Percentiles rank a stretch among this genome's conserved stretches.
phyloP scores from a whole-genome alignment of 2,888 invertebrate species.

The Cephus nigrinus region DNA sequence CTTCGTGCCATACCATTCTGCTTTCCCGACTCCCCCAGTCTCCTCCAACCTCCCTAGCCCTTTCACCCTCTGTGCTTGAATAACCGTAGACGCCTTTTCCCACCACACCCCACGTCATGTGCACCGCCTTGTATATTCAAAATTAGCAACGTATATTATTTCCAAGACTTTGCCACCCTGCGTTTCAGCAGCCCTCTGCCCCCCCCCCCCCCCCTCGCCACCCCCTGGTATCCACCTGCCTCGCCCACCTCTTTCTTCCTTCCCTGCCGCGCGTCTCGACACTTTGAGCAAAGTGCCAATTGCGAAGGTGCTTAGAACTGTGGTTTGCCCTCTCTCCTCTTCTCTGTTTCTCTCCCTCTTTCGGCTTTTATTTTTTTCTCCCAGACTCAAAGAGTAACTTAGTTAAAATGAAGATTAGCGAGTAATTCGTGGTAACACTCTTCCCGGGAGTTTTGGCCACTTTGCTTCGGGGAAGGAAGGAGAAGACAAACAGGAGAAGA shows the following conservation, averaged over 20 bases:
- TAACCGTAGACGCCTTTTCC: too few species aligned
- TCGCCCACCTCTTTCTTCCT: too few species aligned
- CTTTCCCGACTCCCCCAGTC: background rate
- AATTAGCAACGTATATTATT: slow-evolving; percentile 38
- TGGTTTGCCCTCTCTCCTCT: background rate
- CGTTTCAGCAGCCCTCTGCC: too few species aligned
- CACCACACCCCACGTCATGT: slow-evolving; percentile 28
- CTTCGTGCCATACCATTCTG: slow-evolving; percentile 9
- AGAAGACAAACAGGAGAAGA: background rate
- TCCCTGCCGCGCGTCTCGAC: too few species aligned
- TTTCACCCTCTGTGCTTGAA: slow-evolving; percentile 17
- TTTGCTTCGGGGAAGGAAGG: background rate
- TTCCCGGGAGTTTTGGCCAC: too few species aligned
- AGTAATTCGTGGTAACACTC: too few species aligned
- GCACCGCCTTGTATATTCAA: slow-evolving; percentile 29
- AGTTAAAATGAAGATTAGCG: too few species aligned
- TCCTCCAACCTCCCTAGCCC: slow-evolving; percentile 12
- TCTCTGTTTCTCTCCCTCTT: background rate
- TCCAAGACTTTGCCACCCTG: slow-evolving; percentile 10
- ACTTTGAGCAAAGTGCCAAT: too few species aligned
- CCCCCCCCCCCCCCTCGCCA: too few species aligned
- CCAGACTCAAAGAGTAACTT: background rate
- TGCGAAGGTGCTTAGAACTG: background rate
- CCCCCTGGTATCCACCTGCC: too few species aligned
- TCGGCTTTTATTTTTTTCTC: background rate